Base-by-base conservation (phyloP, 2,113 vertebrate species). In the Poecile atricapillus region DNA sequence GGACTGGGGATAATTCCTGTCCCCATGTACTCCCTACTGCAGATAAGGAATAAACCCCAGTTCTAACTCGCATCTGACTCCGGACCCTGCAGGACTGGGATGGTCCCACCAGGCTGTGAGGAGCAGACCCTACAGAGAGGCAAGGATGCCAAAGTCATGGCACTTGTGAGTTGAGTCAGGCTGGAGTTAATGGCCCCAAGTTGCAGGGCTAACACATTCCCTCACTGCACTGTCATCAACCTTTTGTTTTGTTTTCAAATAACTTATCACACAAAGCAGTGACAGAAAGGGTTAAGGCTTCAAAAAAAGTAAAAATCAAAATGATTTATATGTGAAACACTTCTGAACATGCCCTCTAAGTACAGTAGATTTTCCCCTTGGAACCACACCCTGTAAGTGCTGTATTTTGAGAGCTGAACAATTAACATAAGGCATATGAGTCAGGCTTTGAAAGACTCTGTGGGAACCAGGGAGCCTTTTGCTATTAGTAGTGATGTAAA, bases 351-450 rank as follows among this genome's bases (percentile, higher is more conserved):
- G 97, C 95, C 98, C 98, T 98, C 85, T 98, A 98, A 98, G 98
- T 98, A 98, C 95, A 98, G 97, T 96, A 97, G 97, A 98, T 98
- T 98, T 98, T 95, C 97, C 97, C 96, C 97, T 98, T 41, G 52
- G 94, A 96, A 98, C 98, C 98, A 98, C 98, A 98, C 98, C 98
- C 98, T 98, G 69, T 97, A 97, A 98, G 94, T 98, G 97, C 96
- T 96, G 96, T 97, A 98, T 98, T 98, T 98, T 98, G 97, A 98
- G 98, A 98, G 98, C 96, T 97, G 97, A 98, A 98, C 98, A 99
- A 98, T 98, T 98, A 98, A 98, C 98, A 98, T 98, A 97, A 98
- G 97, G 97, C 97, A 95, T 97, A 98, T 98, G 98, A 98, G 98
- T 98, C 98, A 98, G 98, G 96, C 98, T 97, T 97, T 98, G 98